A percentile compares a stretch with the other conserved stretches of the same genome.
phyloP scores from a whole-genome alignment of 2,888 invertebrate species.

The Amphipyra tragopoginis region DNA sequence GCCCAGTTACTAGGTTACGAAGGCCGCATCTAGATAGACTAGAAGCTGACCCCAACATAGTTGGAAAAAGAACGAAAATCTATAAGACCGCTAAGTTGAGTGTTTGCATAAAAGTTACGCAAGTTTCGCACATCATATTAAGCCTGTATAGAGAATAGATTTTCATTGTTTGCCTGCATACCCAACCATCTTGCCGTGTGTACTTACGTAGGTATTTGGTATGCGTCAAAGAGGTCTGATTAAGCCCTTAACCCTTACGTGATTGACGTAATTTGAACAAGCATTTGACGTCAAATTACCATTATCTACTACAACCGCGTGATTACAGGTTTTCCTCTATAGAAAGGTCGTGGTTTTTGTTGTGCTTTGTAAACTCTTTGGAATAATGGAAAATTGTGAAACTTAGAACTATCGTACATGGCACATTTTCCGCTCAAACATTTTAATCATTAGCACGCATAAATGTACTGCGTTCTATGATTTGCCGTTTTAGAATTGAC shows the following conservation, averaged over 20 bases:
- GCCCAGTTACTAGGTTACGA: too few species aligned
- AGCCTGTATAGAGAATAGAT: not conserved
- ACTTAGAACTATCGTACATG: too few species aligned
- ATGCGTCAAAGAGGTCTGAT: slow-evolving; percentile 49
- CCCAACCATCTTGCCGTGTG: slow-evolving; percentile 3
- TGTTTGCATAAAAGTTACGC: too few species aligned
- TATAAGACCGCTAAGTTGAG: too few species aligned
- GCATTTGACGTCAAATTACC: slow-evolving; percentile 53
- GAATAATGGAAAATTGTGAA: not conserved
- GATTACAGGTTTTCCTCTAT: slow-evolving; percentile 23
- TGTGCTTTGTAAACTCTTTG: not conserved
- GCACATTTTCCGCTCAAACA: too few species aligned
- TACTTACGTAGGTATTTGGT: slow-evolving; percentile 32
- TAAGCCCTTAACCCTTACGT: slow-evolving; percentile 53
- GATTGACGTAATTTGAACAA: slow-evolving; percentile 58
- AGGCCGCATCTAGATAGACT: too few species aligned
- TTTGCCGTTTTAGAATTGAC: too few species aligned
- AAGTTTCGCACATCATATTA: too few species aligned
- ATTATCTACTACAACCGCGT: slow-evolving; percentile 36
- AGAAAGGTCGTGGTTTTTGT: slow-evolving; percentile 1
- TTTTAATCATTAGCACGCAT: too few species aligned
- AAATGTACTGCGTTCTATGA: too few species aligned
- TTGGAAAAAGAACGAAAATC: too few species aligned
- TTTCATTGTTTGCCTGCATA: not conserved
- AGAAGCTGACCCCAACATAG: too few species aligned